phyloP scores from a whole-genome alignment of 2,888 invertebrate species.

The Microctonus brassicae region DNA sequence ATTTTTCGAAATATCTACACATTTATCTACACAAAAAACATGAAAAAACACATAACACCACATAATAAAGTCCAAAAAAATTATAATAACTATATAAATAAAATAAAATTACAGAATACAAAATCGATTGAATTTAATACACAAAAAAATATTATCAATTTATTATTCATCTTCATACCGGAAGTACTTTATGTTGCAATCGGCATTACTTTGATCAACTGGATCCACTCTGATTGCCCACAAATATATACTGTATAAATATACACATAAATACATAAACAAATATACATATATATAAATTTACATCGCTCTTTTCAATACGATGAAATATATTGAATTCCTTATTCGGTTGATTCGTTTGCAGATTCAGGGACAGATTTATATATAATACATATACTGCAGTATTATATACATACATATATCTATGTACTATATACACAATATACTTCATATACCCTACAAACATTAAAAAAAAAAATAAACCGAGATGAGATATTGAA shows the following conservation, averaged over 20 bases:
- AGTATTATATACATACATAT: background rate
- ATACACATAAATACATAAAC: background rate
- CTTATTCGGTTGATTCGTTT: slow-evolving; percentile 30
- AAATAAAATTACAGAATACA: background rate
- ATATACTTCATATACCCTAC: background rate
- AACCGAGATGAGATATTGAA: slow-evolving; percentile 29
- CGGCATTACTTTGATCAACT: slow-evolving; percentile 32
- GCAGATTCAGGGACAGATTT: slow-evolving; percentile 29
- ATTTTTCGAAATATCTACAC: no score
- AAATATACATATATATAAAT: background rate
- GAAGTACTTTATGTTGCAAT: background rate
- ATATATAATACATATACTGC: slow-evolving; percentile 10
- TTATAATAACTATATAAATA: background rate
- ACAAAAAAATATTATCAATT: background rate
- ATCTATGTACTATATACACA: background rate
- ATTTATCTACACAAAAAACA: no score
- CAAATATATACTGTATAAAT: background rate
- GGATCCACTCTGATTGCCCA: slow-evolving; percentile 9
- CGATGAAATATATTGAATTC: slow-evolving; percentile 26
- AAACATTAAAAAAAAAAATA: slow-evolving; percentile 13
- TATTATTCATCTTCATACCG: background rate
- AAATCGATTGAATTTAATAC: background rate
- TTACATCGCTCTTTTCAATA: slow-evolving; percentile 19
- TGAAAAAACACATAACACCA: no score
- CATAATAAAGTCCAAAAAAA: no score